Percentiles rank a stretch among this genome's conserved stretches.
These are phyloP conservation scores for Pogonomyrmex californicus DNA, from an alignment of 1,140 invertebrate genomes.

Conservation along the genomic window DNA sequence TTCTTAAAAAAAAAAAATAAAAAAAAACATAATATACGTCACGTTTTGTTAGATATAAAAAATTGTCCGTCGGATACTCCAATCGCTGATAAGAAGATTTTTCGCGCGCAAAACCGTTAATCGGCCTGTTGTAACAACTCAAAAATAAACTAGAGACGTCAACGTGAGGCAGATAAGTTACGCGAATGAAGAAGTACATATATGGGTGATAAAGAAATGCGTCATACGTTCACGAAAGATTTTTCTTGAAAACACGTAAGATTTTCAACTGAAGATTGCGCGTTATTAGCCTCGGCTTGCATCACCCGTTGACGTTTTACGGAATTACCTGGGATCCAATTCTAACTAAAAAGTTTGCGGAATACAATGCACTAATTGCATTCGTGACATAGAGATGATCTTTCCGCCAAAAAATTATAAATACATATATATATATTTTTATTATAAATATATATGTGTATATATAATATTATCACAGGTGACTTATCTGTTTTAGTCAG, in stretches of 20 bases:
- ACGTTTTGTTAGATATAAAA: background rate
- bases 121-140: background rate
- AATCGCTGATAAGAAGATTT: background rate
- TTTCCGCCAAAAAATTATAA: background rate
- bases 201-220: background rate
- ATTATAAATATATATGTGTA: too few species aligned
- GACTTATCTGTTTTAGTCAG: background rate
- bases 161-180: conserved; percentile 40
- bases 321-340: background rate
- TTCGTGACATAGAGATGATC: background rate
- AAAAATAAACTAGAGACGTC: conserved; percentile 23
- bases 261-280: background rate
- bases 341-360: background rate
- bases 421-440: too few species aligned
- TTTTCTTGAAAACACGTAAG: background rate
- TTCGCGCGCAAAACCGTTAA: background rate
- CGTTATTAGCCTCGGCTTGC: background rate
- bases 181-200: background rate
- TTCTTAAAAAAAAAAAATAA: background rate
- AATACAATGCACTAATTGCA: background rate
- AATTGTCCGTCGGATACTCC: background rate
- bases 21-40: background rate
- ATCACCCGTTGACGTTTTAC: background rate
- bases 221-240: background rate
- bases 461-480: too few species aligned